Base-by-base conservation (phyloP, 2,888 invertebrate genomes). In the Drosophila fulvimacula region DNA sequence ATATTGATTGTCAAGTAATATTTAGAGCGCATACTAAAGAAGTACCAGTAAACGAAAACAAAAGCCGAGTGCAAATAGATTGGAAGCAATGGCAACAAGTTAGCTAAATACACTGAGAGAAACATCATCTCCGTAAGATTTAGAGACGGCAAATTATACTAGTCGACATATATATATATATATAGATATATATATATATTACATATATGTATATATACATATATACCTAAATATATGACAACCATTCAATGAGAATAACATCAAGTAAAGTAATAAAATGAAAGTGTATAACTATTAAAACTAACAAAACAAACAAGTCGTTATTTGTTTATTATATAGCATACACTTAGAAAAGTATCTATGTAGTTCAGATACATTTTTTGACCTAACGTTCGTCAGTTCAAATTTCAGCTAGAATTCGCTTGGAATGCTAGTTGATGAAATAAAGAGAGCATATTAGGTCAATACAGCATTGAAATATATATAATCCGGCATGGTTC, bases 261-360 rank as follows among this genome's bases (percentile, higher is more conserved):
- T 80, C 77, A 88, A 85, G 86, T 79, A 84, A 79, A 74, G 46
- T 82, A 86, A 89, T 89, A 89, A 86, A 89, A 76, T 73, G 71
- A 86, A 81, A 85, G 74, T 86, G 90, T 89, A 89, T 89, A 89
- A 89, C 88, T 88, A 89, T 85, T 89, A 85, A 85, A 86, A 85
- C 88, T 86, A 79, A 88, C 68, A 60, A 79, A 70, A 42, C 10
- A 27, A 58, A n/a, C 6, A 5, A 19, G 17, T 15, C 15, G 11
- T 39, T n/a, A 15, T 13, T 42, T 42, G 36, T 11, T 41, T n/a
- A n/a, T 3, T 3, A 17, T 11, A 27, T 17, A 1, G 17, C 39
- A 3, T 10, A 3, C n/a, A 44, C 24, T 46, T 46, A 9, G 6
- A 15, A 44, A 7, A 15, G 24, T 4, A 24, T 15, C 24, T 7